Base-by-base conservation (phyloP, 35 echinoderm and acorn worm species). In the Apostichopus californicus region DNA sequence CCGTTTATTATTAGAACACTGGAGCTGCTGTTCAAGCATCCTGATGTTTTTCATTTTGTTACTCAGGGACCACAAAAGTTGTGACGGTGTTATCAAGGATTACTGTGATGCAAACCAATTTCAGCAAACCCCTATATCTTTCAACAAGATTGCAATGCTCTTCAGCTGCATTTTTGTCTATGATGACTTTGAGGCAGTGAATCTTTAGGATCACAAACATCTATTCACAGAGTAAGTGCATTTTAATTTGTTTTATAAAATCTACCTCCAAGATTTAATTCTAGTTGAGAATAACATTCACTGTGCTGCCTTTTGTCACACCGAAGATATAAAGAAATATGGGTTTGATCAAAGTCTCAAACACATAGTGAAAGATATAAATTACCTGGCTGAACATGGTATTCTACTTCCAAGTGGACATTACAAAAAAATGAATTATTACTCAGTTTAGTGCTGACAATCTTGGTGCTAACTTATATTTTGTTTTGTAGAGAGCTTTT, bases 301-400 rank as follows among this genome's bases (percentile, higher is more conserved):
- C 28, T 34, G 1, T 92, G 71, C 82, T 77, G 92, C 92, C 56
- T 77, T 93, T 68, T 89, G 86, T 73, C 77, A 88, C 86, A 56
- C 28, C 2, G 2, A 34, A 34, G 28, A 34, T 34, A 2, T 34
- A 34, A 34, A 34, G 28, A 34, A 34, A 34, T 34, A 34, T 34
- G 28, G 28, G 28, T 34, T 34, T 34, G 28, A 34, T 34, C 28
- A 0, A 34, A 93, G 81, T 60, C 57, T 93, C 3, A 57, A 93
- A 59, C 92, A 89, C 9, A 72, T 89, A 78, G 92, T 88, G 5
- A 80, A 80, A 63, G 92, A 93, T 81, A 79, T 89, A 55, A 89
- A 89, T 77, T 87, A 73, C 72, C 28, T 89, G n/a, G 71, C 92
- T 77, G n/a, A 68, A 24, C 60, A 86, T 75, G 81, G 92, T 55